Percentiles rank a stretch among this genome's conserved stretches.
phyloP scores from a whole-genome alignment of 2,113 vertebrate genomes.

The Mesitornis unicolor region DNA sequence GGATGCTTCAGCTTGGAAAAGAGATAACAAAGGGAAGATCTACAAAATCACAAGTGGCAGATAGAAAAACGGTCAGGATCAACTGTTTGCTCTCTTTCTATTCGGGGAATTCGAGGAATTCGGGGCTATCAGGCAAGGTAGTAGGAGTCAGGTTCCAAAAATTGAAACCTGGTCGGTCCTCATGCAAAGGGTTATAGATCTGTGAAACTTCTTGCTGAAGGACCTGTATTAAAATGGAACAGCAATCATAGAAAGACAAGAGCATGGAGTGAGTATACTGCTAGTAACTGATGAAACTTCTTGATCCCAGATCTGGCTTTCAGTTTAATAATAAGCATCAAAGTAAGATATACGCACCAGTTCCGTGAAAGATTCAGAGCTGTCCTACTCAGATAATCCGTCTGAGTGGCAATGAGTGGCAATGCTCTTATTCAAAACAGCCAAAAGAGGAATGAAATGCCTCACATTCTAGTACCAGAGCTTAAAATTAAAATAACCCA shows the following conservation, averaged over 20 bases:
- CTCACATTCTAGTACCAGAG: background rate
- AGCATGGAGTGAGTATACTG: too few species aligned
- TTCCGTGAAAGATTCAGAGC: background rate
- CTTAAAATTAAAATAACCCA: background rate
- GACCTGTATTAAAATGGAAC: background rate
- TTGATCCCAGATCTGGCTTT: background rate
- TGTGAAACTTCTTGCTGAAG: background rate
- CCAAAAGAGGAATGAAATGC: background rate
- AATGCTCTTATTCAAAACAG: background rate
- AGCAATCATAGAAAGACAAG: background rate
- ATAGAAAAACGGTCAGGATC: background rate
- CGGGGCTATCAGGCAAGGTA: background rate
- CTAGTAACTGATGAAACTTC: background rate
- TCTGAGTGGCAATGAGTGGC: too few species aligned
- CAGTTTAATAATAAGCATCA: background rate
- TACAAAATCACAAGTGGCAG: background rate
- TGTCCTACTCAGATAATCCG: background rate
- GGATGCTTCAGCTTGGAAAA: background rate
- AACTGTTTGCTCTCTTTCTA: background rate
- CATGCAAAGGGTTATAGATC: background rate
- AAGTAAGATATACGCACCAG: fast-evolving
- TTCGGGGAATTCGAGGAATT: too few species aligned
- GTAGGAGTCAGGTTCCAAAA: background rate
- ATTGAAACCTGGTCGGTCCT: background rate
- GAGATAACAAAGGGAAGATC: background rate